Conservation (phyloP, 2,797 vertebrate species). For the Lerista edwardsae region DNA sequence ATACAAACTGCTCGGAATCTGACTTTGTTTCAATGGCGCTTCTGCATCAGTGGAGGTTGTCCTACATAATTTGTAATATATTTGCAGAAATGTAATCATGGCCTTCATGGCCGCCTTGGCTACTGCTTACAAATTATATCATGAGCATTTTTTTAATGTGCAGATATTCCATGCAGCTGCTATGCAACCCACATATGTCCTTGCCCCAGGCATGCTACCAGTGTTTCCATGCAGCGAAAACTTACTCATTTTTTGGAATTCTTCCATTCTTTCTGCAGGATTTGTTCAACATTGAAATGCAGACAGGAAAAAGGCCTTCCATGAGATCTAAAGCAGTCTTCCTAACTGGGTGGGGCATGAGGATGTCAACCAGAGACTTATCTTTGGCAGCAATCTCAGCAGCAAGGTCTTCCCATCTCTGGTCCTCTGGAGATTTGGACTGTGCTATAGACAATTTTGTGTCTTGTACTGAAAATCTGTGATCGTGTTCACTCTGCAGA, state of each 20-base stretch:
- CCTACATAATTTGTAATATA: not conserved
- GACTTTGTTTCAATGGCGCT: not conserved
- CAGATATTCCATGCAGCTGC: not conserved
- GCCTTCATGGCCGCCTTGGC: not conserved
- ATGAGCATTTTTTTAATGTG: not conserved
- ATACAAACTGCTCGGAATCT: not conserved
- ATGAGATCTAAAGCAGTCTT: conserved; percentile 89
- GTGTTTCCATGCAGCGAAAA: not conserved
- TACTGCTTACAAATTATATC: not conserved
- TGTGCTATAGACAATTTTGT: not conserved
- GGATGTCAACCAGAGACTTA: conserved; percentile 80
- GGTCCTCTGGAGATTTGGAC: conserved; percentile 53
- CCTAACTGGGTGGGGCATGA: conserved; percentile 83
- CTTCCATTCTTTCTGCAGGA: conserved; percentile 36
- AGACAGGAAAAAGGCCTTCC: conserved; percentile 90
- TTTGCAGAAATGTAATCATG: not conserved
- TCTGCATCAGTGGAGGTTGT: not conserved
- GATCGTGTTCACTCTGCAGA: accelerated
- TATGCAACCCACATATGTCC: accelerated
- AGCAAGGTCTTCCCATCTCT: conserved; percentile 80
- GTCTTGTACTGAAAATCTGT: not conserved
- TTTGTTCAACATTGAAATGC: conserved; percentile 73
- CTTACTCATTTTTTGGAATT: conserved; percentile 52
- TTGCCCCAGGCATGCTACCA: not conserved
- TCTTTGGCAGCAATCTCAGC: conserved; percentile 84